phyloP scores from a whole-genome alignment of 2,797 vertebrate genomes.

The Rhinogobio ventralis region DNA sequence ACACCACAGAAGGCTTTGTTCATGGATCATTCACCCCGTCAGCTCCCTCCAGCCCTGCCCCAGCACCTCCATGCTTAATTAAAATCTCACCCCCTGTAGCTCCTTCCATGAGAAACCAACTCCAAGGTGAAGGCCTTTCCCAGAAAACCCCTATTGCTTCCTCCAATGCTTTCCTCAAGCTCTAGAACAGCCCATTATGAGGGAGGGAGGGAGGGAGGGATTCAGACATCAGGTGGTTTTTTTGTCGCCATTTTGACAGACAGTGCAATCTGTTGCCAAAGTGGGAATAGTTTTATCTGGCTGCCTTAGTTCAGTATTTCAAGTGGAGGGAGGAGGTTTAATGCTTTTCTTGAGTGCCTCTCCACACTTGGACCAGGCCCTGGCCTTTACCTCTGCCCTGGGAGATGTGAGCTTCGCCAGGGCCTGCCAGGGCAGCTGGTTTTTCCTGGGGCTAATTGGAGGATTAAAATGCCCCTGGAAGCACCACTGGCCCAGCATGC shows the following conservation, averaged over 20 bases:
- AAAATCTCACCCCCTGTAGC: conserved; percentile 32
- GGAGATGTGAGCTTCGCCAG: conserved; percentile 68
- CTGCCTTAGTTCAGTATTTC: conserved; percentile 37
- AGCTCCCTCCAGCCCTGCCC: conserved; percentile 32
- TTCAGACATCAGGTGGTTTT: conserved; percentile 37
- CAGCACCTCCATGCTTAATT: conserved; percentile 40
- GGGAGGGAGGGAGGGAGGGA: conserved; percentile 14
- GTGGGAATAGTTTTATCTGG: conserved; percentile 35
- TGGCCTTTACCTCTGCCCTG: conserved; percentile 62
- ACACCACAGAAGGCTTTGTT: conserved; percentile 32
- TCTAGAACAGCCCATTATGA: conserved; percentile 10
- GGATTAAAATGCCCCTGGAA: conserved; percentile 45
- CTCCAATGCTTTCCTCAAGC: conserved; percentile 11
- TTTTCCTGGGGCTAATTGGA: conserved; percentile 56
- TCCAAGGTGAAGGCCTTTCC: conserved; percentile 36
- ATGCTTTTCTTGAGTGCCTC: conserved; percentile 41
- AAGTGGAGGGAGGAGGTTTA: conserved; percentile 29
- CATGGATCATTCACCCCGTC: conserved; percentile 38
- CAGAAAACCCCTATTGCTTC: conserved; percentile 27
- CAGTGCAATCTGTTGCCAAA: background rate
- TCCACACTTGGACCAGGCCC: conserved; percentile 45
- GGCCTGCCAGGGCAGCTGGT: conserved; percentile 10
- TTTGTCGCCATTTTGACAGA: conserved; percentile 33
- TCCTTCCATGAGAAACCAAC: conserved; percentile 33
- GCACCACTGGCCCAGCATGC: conserved; percentile 45